Percentiles rank a stretch among this genome's conserved stretches.
These are phyloP conservation scores for Aquatica leii DNA, from an alignment of 2,888 invertebrate species.

Conservation along the genomic window DNA sequence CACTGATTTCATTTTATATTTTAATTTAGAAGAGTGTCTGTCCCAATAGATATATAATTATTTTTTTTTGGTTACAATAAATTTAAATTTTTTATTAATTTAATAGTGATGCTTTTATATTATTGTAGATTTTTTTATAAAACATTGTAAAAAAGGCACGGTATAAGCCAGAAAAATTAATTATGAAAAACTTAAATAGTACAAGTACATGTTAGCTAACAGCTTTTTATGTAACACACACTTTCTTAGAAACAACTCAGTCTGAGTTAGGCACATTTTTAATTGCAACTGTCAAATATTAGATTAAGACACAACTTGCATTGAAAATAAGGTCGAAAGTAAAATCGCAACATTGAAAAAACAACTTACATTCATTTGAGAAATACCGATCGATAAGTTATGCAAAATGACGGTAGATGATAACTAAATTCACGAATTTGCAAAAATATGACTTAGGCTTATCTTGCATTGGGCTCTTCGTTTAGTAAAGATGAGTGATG, in stretches of 20 bases:
- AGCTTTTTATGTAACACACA: neutral
- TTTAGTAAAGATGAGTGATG: too few species aligned
- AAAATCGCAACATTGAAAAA: neutral
- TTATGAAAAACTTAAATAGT: too few species aligned
- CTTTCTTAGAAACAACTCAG: neutral
- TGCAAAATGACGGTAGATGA: neutral
- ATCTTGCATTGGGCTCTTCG: too few species aligned
- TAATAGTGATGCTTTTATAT: neutral
- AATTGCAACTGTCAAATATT: neutral
- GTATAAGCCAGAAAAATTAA: neutral
- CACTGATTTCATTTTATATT: neutral
- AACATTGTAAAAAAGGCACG: neutral
- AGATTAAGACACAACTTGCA: neutral
- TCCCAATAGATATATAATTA: neutral
- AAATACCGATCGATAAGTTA: neutral
- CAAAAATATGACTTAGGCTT: neutral
- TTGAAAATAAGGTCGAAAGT: too few species aligned
- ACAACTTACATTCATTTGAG: neutral
- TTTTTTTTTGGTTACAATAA: neutral
- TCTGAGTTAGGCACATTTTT: neutral
- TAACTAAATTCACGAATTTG: neutral
- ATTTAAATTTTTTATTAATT: neutral
- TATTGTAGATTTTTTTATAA: neutral
- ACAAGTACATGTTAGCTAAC: neutral
- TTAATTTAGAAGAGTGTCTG: neutral